Base-by-base conservation (phyloP, 2,113 vertebrate genomes). In the Carassius carassius region DNA sequence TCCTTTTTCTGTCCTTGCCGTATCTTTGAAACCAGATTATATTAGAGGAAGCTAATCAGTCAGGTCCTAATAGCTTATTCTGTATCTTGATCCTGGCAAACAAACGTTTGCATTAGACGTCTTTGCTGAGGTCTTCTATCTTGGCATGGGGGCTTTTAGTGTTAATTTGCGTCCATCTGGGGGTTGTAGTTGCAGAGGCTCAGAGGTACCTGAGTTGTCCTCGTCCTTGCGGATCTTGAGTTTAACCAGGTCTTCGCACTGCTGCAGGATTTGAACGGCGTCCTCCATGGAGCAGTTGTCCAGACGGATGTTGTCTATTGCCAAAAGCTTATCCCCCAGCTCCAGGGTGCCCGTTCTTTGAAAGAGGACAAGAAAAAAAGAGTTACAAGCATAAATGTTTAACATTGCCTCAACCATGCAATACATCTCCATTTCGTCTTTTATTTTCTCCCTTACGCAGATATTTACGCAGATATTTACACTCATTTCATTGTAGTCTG, bases 221-320 rank as follows among this genome's bases (percentile, higher is more conserved):
- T 99, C 98, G 73, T 99, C 98, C 92, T 99, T 99, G 85, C 97
- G 96, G 85, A 99, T 98, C 92, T 99, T 99, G 62, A 99, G 94
- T 85, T 99, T 99, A 6, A 99, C 98, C 83, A 99, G 94, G 23
- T 99, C 97, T 83, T 99, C 98, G 21, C 97, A 98, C 91, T 99
- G 98, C 91, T 98, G 97, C 80, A 99, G 95, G 91, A 99, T 99
- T 91, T 98, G 96, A 37, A 98, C 97, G 0, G 98, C 98, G 37
- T 99, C 98, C 94, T 99, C 98, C 97, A 99, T 98, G 65, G 98
- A 98, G 90, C 97, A 99, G 91, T 95, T 98, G 91, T 99, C 98
- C 91, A 99, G 95, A 2, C 98, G 96, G 90, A 99, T 95, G 91
- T 98, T 99, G 84, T 99, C 98, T 81, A 99, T 99, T 67, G 97